These are phyloP conservation scores for Etia nguti DNA, from an alignment of 2,113 vertebrate species.

Conservation along the genomic window DNA sequence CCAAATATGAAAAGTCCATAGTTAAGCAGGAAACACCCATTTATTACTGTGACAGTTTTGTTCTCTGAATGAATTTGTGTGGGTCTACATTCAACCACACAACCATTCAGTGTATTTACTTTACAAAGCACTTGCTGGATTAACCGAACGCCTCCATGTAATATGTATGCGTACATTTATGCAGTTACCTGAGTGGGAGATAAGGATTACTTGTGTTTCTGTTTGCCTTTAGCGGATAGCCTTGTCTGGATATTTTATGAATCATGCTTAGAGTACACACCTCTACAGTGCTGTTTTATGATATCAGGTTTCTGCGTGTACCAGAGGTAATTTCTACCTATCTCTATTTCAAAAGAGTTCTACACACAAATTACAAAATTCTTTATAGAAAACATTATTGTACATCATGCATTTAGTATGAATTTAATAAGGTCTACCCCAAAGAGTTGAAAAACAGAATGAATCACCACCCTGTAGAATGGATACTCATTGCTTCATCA, in stretches of 20 bases:
- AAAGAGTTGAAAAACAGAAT: background rate
- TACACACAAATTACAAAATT: background rate
- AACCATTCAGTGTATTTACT: background rate
- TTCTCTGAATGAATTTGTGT: background rate
- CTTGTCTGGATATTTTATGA: background rate
- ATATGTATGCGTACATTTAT: background rate
- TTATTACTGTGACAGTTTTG: background rate
- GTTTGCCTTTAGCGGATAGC: background rate
- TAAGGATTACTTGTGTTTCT: background rate
- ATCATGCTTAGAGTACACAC: background rate
- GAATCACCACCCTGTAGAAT: accelerated
- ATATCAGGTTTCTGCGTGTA: background rate
- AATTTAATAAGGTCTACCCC: background rate
- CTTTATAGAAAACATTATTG: background rate
- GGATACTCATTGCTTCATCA: background rate
- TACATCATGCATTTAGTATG: background rate
- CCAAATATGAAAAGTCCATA: background rate
- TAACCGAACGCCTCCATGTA: background rate
- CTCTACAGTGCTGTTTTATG: background rate
- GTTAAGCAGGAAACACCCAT: background rate
- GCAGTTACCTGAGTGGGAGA: background rate
- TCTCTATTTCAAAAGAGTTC: background rate
- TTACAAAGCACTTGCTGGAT: background rate
- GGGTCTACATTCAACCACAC: background rate
- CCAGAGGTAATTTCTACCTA: background rate